Base-by-base conservation (phyloP, 2,797 vertebrate genomes). In the Catostomus latipinnis region DNA sequence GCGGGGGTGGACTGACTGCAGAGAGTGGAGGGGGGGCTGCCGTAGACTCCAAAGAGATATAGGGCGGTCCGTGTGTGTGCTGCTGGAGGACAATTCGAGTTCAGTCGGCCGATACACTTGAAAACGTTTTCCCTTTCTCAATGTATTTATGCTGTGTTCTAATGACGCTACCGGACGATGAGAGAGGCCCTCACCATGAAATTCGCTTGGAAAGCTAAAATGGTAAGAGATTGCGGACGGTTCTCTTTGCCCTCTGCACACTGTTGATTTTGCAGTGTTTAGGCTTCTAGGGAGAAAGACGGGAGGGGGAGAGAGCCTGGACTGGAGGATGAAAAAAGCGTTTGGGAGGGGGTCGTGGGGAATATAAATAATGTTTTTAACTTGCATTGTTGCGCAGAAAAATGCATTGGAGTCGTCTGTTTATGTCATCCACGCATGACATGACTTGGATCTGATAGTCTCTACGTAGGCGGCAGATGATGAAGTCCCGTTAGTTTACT, bases 141-240 rank as follows among this genome's bases (percentile, higher is more conserved):
- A 58, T 48, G 89, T 89, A 89, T 85, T 84, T 63, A 70, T 48
- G 53, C 78, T 74, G 72, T 82, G 88, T 81, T 88, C 92, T 84
- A 88, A 95, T 93, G 94, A 90, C 85, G 91, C 89, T 87, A 68
- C 88, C 87, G 87, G 90, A 93, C 80, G 87, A 94, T 91, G 93
- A 91, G 89, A 91, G 92, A 94, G 91, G 88, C 90, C 72, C 91
- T 94, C 92, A 96, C 94, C 90, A 98, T 97, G 97, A 96, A 94
- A 94, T 94, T 97, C 93, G 94, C 95, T 91, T 96, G 96, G 96
- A 96, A 92, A 95, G 93, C 92, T 96, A 97, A 97, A 94, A 97
- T 97, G 97, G 96, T 97, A 96, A 92, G 66, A 63, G 12, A 14
- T 70, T 76, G 45, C 45, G 34, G 34, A 34, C 34, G 6, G 34